phyloP scores from a whole-genome alignment of 2,797 vertebrate species.

The Heliangelus exortis region DNA sequence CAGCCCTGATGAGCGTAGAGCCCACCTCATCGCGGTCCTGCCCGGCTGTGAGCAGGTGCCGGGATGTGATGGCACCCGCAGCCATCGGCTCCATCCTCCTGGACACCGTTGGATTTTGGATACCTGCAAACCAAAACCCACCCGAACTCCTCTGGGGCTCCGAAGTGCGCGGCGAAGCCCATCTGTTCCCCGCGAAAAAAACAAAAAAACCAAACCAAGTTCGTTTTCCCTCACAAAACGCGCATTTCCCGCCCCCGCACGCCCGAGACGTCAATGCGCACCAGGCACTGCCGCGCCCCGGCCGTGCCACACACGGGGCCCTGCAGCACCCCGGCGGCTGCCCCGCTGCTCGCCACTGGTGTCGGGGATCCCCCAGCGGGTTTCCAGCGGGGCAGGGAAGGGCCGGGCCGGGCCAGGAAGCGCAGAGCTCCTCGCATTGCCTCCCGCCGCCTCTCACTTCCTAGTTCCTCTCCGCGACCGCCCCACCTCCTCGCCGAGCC shows the following conservation, averaged over 20 bases:
- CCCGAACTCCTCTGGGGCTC: constrained; percentile 77
- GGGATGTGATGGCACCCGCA: constrained; percentile 70
- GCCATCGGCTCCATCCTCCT: constrained; percentile 82
- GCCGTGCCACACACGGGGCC: neutral
- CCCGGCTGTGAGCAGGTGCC: too few species aligned
- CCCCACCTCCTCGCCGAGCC: neutral
- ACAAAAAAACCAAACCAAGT: too few species aligned
- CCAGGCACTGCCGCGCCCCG: neutral
- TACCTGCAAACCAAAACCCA: constrained; percentile 83
- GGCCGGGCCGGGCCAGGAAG: neutral
- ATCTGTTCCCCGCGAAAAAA: rapidly evolving
- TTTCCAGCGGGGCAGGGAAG: neutral
- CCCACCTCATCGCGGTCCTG: too few species aligned
- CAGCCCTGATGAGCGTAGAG: too few species aligned
- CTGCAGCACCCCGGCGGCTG: neutral
- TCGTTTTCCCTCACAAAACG: neutral
- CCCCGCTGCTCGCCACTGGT: neutral
- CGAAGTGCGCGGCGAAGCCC: constrained; percentile 74
- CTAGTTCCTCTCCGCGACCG: constrained; percentile 23
- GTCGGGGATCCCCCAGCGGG: neutral
- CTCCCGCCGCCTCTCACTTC: neutral
- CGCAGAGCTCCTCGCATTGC: neutral
- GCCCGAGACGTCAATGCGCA: neutral
- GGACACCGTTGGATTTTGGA: constrained; percentile 89
- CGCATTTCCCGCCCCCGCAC: neutral